phyloP scores from a whole-genome alignment of 2,888 invertebrate species.

The Acanthosepion pharaonis region DNA sequence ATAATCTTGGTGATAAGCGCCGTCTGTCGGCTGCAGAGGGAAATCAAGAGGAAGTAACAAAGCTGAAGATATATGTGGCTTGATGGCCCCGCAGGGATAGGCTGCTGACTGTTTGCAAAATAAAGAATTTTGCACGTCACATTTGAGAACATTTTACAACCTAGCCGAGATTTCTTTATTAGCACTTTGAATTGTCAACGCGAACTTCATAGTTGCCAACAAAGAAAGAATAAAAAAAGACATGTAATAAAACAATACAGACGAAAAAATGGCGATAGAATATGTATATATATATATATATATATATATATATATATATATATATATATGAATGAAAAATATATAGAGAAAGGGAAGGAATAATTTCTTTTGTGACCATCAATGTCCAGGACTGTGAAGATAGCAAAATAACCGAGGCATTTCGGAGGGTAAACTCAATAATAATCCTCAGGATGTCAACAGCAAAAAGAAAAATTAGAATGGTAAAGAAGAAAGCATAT shows the following conservation, averaged over 20 bases:
- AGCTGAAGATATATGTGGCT: conserved; percentile 12
- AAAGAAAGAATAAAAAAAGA: not conserved
- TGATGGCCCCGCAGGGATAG: conserved; percentile 22
- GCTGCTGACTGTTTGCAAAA: conserved; percentile 33
- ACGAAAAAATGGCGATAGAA: not conserved
- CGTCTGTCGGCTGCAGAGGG: not conserved
- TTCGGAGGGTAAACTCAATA: not conserved
- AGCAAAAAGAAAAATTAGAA: too few species aligned
- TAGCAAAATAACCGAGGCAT: not conserved
- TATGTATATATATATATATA: not conserved
- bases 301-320: not conserved
- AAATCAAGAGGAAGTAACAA: conserved; percentile 20
- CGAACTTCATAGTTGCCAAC: not conserved
- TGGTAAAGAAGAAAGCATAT: too few species aligned
- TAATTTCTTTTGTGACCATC: not conserved
- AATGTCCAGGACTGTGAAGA: conserved; percentile 2
- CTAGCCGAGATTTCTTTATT: conserved; percentile 18
- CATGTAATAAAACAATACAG: not conserved
- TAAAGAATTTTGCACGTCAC: conserved; percentile 33
- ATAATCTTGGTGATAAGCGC: conserved; percentile 22
- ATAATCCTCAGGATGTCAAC: too few species aligned
- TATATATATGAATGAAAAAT: not conserved
- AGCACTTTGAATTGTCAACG: not conserved
- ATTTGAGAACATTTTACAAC: conserved; percentile 21
- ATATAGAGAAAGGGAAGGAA: not conserved